A percentile compares a stretch with the other conserved stretches of the same genome.
Evolutionary conservation across 2,113 vertebrate genomes (phyloP).

Genomic region (Ariopsis seemanni): DNA sequence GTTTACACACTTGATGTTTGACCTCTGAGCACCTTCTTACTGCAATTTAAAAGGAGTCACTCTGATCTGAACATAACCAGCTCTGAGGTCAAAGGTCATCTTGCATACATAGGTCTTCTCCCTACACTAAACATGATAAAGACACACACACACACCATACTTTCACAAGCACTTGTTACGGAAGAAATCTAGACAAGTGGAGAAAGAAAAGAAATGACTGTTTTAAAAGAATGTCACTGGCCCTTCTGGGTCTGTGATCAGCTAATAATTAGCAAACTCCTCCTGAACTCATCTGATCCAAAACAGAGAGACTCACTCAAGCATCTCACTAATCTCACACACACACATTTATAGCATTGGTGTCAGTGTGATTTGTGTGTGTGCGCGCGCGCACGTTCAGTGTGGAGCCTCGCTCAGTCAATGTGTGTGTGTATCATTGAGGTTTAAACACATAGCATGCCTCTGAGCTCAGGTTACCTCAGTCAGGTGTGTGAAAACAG

Average conservation of each 20-base stretch:
- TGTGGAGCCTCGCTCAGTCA: neutral
- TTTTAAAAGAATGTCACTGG: too few relatives aligned
- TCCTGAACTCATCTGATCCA: too few relatives aligned
- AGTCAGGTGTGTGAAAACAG: neutral
- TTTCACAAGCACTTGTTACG: neutral
- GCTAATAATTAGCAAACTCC: too few relatives aligned
- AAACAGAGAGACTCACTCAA: too few relatives aligned
- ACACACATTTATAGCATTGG: neutral
- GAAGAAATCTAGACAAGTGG: too few relatives aligned
- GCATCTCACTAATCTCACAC: too few relatives aligned
- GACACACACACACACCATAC: neutral
- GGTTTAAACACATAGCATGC: neutral
- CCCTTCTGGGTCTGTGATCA: too few relatives aligned
- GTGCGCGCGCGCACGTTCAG: neutral
- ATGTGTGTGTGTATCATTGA: neutral
- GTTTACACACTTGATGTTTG: slow-evolving; percentile 29
- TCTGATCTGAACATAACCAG: slow-evolving; percentile 9
- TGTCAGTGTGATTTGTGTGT: neutral
- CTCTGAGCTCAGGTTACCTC: neutral
- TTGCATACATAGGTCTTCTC: neutral
- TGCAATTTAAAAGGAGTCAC: slow-evolving; percentile 14
- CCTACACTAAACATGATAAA: slow-evolving; percentile 9
- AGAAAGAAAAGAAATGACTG: too few relatives aligned
- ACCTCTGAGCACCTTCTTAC: slow-evolving; percentile 38
- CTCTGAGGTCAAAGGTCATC: slow-evolving; percentile 38